Percentiles rank a stretch among this genome's conserved stretches.
phyloP scores from a whole-genome alignment of 2,113 vertebrate genomes.

The Plotosus lineatus region DNA sequence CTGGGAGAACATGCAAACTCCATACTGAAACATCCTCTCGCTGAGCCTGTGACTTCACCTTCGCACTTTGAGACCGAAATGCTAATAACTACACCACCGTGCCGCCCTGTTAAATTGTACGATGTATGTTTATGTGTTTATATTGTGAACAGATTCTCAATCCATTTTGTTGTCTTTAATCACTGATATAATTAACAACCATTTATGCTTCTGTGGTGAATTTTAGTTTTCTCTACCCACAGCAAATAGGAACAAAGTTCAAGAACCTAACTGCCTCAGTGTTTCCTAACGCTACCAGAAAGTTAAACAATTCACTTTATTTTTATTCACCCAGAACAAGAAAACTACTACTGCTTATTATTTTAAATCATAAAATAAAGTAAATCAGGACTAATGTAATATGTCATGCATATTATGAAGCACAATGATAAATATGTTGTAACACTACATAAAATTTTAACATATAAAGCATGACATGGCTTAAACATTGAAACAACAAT shows the following conservation, averaged over 20 bases:
- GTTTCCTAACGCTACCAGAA: neutral
- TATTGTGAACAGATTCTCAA: neutral
- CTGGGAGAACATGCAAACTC: too few species aligned
- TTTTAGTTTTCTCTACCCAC: neutral
- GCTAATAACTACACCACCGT: too few species aligned
- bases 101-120: too few species aligned
- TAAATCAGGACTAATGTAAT: too few species aligned
- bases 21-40: too few species aligned
- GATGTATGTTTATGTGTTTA: too few species aligned
- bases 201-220: neutral
- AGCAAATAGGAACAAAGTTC: neutral
- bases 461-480: neutral
- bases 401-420: neutral
- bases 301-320: neutral
- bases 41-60: too few species aligned
- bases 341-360: too few species aligned
- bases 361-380: too few species aligned
- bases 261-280: neutral
- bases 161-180: neutral
- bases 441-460: neutral
- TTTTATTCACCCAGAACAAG: too few species aligned
- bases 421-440: neutral
- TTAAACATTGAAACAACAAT: neutral
- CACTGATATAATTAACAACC: neutral
- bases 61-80: too few species aligned